Evolutionary conservation across 2,113 vertebrate species (phyloP).

Genomic region (Sminthopsis crassicaudata): DNA sequence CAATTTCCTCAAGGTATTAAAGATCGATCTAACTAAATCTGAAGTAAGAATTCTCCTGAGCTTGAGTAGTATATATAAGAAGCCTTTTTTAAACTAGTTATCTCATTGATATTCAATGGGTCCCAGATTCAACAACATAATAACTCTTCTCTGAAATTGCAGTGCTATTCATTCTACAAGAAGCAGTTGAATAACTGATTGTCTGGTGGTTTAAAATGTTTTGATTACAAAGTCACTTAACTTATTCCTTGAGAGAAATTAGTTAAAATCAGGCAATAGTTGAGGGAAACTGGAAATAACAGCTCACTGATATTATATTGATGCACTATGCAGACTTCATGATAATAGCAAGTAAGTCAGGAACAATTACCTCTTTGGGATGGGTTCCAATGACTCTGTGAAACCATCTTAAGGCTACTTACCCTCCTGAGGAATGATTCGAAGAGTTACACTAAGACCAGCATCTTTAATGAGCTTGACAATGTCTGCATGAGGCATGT

Average conservation of each 20-base stretch:
- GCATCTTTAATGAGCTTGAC: conserved; percentile 99
- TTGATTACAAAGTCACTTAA: not conserved
- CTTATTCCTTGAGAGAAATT: conserved; percentile 37
- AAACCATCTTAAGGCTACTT: conserved; percentile 77
- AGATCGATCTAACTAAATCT: conserved; percentile 58
- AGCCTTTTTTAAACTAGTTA: conserved; percentile 15
- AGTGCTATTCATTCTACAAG: not conserved
- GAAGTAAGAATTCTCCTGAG: conserved; percentile 62
- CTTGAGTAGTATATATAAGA: conserved; percentile 28
- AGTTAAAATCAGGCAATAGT: not conserved
- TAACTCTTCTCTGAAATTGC: not conserved
- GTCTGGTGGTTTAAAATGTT: conserved; percentile 1
- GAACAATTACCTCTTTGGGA: not conserved
- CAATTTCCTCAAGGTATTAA: conserved; percentile 57
- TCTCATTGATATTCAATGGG: conserved; percentile 37
- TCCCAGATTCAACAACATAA: conserved; percentile 40
- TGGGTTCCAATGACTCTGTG: not conserved
- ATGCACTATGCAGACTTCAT: not conserved
- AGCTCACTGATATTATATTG: not conserved
- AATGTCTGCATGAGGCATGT: conserved; percentile 98
- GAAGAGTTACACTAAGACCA: conserved; percentile 96
- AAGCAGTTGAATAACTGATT: not conserved
- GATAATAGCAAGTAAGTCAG: not conserved
- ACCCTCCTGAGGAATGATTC: conserved; percentile 98
- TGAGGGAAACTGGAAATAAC: not conserved